These are phyloP conservation scores for Nixonia krombeini DNA, from an alignment of 1,140 invertebrate genomes.

Conservation along the genomic window DNA sequence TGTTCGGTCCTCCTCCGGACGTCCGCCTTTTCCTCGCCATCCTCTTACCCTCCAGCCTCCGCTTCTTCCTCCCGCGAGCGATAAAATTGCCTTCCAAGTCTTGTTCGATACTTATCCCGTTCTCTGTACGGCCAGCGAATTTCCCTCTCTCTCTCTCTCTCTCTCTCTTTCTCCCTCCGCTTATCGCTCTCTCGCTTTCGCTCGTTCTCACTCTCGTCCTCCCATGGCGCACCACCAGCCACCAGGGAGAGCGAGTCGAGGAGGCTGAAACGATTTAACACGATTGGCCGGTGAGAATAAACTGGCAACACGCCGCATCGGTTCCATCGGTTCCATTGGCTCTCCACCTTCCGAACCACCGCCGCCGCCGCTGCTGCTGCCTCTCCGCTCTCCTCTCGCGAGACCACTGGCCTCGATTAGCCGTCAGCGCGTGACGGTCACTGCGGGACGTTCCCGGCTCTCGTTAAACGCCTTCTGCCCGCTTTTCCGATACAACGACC, in stretches of 20 bases:
- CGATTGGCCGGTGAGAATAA: conserved; percentile 70
- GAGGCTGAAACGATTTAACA: conserved; percentile 67
- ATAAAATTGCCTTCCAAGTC: conserved; percentile 57
- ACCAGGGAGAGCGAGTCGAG: conserved; percentile 39
- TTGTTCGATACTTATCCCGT: conserved; percentile 49
- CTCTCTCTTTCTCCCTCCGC: background rate
- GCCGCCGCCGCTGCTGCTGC: no score
- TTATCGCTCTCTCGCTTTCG: no score
- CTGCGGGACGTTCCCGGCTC: conserved; percentile 25
- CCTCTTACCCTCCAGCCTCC: conserved; percentile 21
- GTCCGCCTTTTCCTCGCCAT: conserved; percentile 21
- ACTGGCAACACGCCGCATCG: conserved; percentile 68
- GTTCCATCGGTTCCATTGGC: conserved; percentile 70
- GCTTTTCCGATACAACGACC: no score
- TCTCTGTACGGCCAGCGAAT: conserved; percentile 16
- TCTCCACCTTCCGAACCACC: conserved; percentile 40
- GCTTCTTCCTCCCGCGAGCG: conserved; percentile 34
- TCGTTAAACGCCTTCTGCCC: no score
- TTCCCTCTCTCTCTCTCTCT: conserved; percentile 9
- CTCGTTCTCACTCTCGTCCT: conserved; percentile 28
- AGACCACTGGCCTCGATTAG: conserved; percentile 48
- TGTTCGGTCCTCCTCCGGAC: conserved; percentile 11
- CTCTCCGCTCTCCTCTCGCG: conserved; percentile 44
- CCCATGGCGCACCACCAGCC: conserved; percentile 30
- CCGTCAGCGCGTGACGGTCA: conserved; percentile 36